Conservation (phyloP, 2,797 vertebrate genomes). For the Heterohyrax brucei region DNA sequence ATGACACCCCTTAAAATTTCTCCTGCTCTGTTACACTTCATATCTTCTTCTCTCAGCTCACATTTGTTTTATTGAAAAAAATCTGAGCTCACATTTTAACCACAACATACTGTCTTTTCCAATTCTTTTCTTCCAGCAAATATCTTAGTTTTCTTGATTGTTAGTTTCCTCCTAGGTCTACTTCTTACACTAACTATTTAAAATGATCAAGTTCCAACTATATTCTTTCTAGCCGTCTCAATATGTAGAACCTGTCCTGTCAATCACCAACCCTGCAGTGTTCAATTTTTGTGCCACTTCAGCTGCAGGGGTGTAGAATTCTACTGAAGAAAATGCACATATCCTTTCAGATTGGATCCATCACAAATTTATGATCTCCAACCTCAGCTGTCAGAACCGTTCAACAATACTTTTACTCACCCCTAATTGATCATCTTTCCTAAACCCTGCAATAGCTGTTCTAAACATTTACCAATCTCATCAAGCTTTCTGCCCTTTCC, state of each 20-base stretch:
- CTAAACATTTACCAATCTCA: slow-evolving; percentile 15
- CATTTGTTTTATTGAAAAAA: not conserved
- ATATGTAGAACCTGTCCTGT: not conserved
- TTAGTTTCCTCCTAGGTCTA: not conserved
- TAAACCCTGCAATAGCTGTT: not conserved
- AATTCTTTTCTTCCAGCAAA: not conserved
- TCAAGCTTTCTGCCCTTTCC: not conserved
- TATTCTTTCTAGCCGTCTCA: not conserved
- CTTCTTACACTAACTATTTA: slow-evolving; percentile 3
- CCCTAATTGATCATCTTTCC: not conserved
- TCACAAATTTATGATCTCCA: slow-evolving; percentile 35
- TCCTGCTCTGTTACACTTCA: not conserved
- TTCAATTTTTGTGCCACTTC: not conserved
- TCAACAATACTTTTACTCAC: not conserved
- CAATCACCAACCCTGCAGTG: not conserved
- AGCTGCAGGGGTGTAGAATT: not conserved
- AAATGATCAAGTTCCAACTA: slow-evolving; percentile 5
- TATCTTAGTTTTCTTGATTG: not conserved
- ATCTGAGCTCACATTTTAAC: not conserved
- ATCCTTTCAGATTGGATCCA: slow-evolving; percentile 21
- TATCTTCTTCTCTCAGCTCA: not conserved
- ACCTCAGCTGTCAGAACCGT: not conserved
- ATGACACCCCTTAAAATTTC: not conserved
- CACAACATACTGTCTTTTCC: not conserved
- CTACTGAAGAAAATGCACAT: not conserved